These are phyloP conservation scores for Parthenolecanium corni DNA, from an alignment of 2,888 invertebrate species.

Conservation along the genomic window DNA sequence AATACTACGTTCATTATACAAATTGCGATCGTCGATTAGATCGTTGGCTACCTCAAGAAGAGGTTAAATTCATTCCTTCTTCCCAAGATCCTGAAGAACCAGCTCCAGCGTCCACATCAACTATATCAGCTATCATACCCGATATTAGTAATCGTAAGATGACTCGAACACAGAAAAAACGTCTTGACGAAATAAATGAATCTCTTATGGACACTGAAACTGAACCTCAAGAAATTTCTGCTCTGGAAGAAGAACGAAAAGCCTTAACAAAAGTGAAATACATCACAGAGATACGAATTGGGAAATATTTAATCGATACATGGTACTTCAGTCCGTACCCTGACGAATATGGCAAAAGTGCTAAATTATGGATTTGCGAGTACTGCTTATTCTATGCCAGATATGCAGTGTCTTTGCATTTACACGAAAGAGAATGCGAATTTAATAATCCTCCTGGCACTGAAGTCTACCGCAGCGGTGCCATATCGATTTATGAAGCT, in stretches of 20 bases:
- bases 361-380: conserved; percentile 90
- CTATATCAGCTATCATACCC: conserved; percentile 42
- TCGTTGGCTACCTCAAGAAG: conserved; percentile 66
- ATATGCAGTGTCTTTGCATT: conserved; percentile 77
- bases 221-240: conserved; percentile 86
- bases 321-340: conserved; percentile 99
- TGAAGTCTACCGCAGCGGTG: conserved; percentile 92
- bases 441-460: conserved; percentile 68
- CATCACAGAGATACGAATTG: conserved; percentile 86
- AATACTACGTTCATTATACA: conserved; percentile 96
- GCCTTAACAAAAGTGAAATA: conserved; percentile 93
- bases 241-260: conserved; percentile 89
- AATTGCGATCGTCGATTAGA: conserved; percentile 89
- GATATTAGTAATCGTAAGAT: conserved; percentile 65
- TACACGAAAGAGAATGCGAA: conserved; percentile 50
- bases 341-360: conserved; percentile 87
- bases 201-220: conserved; percentile 94
- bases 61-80: conserved; percentile 45
- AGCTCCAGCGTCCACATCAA: conserved; percentile 41
- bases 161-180: conserved; percentile 88
- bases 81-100: conserved; percentile 19
- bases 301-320: conserved; percentile 75
- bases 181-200: conserved; percentile 97
- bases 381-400: conserved; percentile 94
- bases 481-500: conserved; percentile 90